Evolutionary conservation across 2,113 vertebrate species (phyloP), one percentile per base, ranked within the genome.

Genomic region (Numenius arquata): DNA sequence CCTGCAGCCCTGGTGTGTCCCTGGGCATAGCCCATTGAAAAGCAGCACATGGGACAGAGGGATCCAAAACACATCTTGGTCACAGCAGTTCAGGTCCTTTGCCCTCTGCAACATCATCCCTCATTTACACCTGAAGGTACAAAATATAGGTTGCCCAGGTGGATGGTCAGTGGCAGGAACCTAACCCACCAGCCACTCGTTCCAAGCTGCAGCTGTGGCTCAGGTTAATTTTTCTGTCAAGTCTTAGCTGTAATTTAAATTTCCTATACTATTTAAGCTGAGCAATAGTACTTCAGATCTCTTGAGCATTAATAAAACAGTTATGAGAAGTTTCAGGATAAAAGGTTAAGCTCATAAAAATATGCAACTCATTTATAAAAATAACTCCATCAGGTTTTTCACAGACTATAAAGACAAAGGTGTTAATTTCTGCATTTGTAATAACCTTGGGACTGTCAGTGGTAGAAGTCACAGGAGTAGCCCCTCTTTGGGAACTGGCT

Each of bases 331-430:
- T 91, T 96, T 82, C 38, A 61, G 70, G 62, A 95, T 88, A 96
- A 96, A 96, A 96, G 93, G 81, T 96, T 95, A 96, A 96, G 50
- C 58, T 45, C 85, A 84, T 96, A 95, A 97, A 96, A 96, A 93
- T 93, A 87, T 52, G 67, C 89, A 93, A 94, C 71, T 63, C 87
- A 66, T 94, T 95, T 93, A 93, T 79, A 95, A 96, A 96, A 96
- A 97, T 96, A 97, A 95, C 47, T 95, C 88, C 45, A 88, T 93
- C 79, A 70, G 41, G n/a, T 95, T 96, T 90, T 94, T 89, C 59
- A 63, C 62, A 95, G 85, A 65, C 71, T 83, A 21, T 70, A 73
- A 93, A 72, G 77, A 89, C 50, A 79, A 62, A 85, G 50, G 67
- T 85, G 21, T 36, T 80, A 85, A 91, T 95, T 91, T 91, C 62